Evolutionary conservation across 1,140 invertebrate species (phyloP).

Genomic region (Theocolax elegans): DNA sequence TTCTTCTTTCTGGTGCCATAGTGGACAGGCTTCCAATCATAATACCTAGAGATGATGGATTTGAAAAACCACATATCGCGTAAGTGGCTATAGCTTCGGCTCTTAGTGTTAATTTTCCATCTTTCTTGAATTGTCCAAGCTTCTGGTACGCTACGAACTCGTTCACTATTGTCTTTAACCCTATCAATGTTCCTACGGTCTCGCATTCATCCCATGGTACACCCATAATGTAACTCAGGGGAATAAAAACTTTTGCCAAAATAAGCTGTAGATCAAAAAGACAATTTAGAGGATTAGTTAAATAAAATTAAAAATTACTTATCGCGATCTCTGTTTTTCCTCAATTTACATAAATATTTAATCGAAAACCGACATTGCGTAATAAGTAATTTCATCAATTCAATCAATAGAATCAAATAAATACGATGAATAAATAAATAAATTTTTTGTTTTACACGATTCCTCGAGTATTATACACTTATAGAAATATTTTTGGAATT

Average conservation of each 20-base stretch:
- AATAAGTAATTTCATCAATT: too few relatives aligned
- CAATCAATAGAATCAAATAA: too few relatives aligned
- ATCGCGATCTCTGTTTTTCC: too few relatives aligned
- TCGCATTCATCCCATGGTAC: slow-evolving; percentile 81
- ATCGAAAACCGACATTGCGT: too few relatives aligned
- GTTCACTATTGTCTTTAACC: slow-evolving; percentile 88
- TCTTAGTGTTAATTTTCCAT: slow-evolving; percentile 70
- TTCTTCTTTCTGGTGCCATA: slow-evolving; percentile 80
- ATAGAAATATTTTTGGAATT: too few relatives aligned
- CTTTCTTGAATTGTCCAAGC: slow-evolving; percentile 74
- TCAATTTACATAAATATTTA: too few relatives aligned
- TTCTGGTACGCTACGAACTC: slow-evolving; percentile 90
- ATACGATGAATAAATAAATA: too few relatives aligned
- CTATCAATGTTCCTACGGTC: slow-evolving; percentile 82
- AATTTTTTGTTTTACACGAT: too few relatives aligned
- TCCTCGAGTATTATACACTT: too few relatives aligned
- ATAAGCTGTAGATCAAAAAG: slow-evolving; percentile 69
- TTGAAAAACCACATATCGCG: slow-evolving; percentile 94
- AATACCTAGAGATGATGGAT: slow-evolving; percentile 89
- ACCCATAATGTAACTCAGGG: slow-evolving; percentile 82
- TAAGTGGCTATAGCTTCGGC: slow-evolving; percentile 88
- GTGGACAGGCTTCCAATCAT: slow-evolving; percentile 82
- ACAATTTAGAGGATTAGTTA: not conserved
- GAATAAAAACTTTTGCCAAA: slow-evolving; percentile 87
- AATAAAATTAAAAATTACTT: not conserved